phyloP scores from a whole-genome alignment of 1,140 invertebrate species.

The Pararge aegeria region DNA sequence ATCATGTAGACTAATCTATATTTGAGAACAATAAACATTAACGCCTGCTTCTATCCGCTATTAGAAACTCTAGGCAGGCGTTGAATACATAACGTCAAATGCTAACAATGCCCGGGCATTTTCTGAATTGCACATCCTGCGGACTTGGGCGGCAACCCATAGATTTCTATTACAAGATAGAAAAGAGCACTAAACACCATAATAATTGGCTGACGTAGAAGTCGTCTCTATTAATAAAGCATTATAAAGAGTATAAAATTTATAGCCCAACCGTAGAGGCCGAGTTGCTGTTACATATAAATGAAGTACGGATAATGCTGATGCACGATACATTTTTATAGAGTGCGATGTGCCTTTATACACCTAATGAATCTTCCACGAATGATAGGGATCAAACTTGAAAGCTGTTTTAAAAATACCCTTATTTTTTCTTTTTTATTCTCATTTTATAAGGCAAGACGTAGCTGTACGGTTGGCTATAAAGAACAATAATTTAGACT shows the following conservation, averaged over 20 bases:
- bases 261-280: conserved; percentile 17
- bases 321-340: conserved; percentile 22
- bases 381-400: conserved; percentile 23
- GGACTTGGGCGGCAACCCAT: conserved; percentile 9
- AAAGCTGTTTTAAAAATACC: conserved; percentile 13
- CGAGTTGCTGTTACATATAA: conserved; percentile 16
- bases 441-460: background rate
- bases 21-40: no score
- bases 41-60: no score
- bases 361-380: conserved; percentile 24
- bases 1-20: no score
- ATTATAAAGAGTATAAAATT: conserved; percentile 29
- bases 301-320: conserved; percentile 21
- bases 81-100: no score
- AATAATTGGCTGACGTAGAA: conserved; percentile 47
- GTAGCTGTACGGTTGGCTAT: conserved; percentile 4
- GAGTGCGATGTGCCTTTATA: conserved; percentile 14
- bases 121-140: no score
- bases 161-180: conserved; percentile 65
- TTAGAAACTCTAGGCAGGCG: no score
- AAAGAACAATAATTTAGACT: conserved; percentile 22
- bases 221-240: conserved; percentile 32
- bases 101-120: no score
- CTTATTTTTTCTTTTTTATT: conserved; percentile 7
- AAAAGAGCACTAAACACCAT: conserved; percentile 50